phyloP scores from a whole-genome alignment of 2,797 vertebrate genomes.

The Miichthys miiuy region DNA sequence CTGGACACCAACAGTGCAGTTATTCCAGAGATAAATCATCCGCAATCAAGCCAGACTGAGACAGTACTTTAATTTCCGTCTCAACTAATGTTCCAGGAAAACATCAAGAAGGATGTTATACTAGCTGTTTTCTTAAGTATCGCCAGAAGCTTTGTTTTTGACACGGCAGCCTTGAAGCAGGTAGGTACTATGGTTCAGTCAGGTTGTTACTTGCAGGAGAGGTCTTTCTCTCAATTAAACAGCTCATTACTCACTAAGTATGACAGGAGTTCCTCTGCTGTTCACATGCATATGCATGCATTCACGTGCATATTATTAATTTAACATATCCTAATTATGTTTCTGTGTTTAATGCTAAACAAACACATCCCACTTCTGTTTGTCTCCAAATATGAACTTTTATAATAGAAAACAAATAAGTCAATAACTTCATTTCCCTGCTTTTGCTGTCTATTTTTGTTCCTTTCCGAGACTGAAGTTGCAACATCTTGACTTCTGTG shows the following conservation, averaged over 20 bases:
- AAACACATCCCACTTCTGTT: not conserved
- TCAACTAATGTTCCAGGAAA: slow-evolving; percentile 1
- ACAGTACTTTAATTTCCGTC: not conserved
- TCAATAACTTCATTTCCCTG: not conserved
- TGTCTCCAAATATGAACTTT: not conserved
- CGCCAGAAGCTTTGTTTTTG: not conserved
- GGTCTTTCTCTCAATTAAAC: not conserved
- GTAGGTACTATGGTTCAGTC: not conserved
- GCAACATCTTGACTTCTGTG: not conserved
- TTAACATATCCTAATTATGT: not conserved
- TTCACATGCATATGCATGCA: not conserved
- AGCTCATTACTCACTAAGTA: not conserved
- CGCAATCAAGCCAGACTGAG: not conserved
- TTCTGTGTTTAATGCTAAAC: not conserved
- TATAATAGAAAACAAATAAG: not conserved
- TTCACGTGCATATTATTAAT: too few relatives aligned
- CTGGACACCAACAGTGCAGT: not conserved
- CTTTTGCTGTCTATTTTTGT: not conserved
- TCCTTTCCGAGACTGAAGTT: not conserved
- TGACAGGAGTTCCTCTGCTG: too few relatives aligned
- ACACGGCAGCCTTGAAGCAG: not conserved
- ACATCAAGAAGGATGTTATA: not conserved
- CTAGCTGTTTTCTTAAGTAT: not conserved
- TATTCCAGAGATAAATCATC: not conserved
- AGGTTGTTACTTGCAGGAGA: slow-evolving; percentile 18